Conservation (phyloP, 1,140 invertebrate genomes). For the Pseudomyrmex dendroicus region DNA sequence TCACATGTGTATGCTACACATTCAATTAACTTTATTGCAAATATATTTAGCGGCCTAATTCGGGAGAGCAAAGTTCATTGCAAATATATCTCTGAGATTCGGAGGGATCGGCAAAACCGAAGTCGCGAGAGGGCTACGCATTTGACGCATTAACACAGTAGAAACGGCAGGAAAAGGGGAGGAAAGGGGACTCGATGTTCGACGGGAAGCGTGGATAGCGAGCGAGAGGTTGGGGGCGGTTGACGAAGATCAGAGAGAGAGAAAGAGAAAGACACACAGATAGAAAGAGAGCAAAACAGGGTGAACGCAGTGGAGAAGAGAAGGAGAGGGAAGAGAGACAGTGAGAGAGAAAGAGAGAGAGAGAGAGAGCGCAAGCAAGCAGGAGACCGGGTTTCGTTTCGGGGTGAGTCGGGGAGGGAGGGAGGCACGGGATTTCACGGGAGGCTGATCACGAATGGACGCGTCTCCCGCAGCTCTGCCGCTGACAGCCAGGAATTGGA, state of each 20-base stretch:
- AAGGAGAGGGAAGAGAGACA: slow-evolving; percentile 12
- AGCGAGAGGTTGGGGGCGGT: slow-evolving; percentile 67
- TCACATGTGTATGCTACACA: neutral
- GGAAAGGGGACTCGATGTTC: slow-evolving; percentile 68
- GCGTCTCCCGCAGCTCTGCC: slow-evolving; percentile 85
- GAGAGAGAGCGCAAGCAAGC: slow-evolving; percentile 54
- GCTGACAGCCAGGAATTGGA: slow-evolving; percentile 86
- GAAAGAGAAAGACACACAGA: slow-evolving; percentile 62
- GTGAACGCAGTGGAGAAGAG: neutral
- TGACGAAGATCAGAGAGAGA: slow-evolving; percentile 68
- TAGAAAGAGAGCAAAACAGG: slow-evolving; percentile 43
- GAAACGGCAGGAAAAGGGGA: slow-evolving; percentile 49
- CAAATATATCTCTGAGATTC: slow-evolving; percentile 1
- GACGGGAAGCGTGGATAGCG: slow-evolving; percentile 66
- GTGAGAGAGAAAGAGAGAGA: slow-evolving; percentile 28
- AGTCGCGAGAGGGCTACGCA: slow-evolving; percentile 64
- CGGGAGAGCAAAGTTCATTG: slow-evolving; percentile 30
- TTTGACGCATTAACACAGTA: slow-evolving; percentile 75
- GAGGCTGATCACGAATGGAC: slow-evolving; percentile 85
- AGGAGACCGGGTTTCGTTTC: slow-evolving; percentile 76
- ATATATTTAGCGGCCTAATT: slow-evolving; percentile 21
- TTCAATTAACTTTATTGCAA: neutral
- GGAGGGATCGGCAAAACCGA: slow-evolving; percentile 30
- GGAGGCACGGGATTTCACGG: slow-evolving; percentile 84
- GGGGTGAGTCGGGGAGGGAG: slow-evolving; percentile 72